A percentile compares a stretch with the other conserved stretches of the same genome.
Evolutionary conservation across 92 coral and sea anemone genomes (phyloP).

Genomic region (Zoanthus gigantus): DNA sequence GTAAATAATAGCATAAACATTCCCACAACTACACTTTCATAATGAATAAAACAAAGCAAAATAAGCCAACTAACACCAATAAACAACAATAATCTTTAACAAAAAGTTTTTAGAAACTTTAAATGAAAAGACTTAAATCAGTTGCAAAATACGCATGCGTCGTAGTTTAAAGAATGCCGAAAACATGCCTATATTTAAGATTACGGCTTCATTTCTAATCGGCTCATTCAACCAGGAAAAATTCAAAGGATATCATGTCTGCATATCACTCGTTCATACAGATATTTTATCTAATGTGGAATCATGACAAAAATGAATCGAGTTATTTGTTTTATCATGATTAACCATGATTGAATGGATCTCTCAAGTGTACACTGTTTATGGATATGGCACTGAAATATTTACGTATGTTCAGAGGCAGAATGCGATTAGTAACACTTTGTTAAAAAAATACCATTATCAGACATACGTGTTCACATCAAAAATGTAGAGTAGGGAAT

Average conservation of each 20-base stretch:
- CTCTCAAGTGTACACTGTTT: neutral
- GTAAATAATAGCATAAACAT: too few relatives aligned
- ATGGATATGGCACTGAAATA: neutral
- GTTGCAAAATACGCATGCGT: too few relatives aligned
- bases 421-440: neutral
- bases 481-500: neutral
- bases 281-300: neutral
- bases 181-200: too few relatives aligned
- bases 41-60: too few relatives aligned
- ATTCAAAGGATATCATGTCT: neutral
- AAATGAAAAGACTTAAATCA: too few relatives aligned
- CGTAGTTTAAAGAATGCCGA: too few relatives aligned
- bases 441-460: neutral
- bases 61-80: too few relatives aligned
- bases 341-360: neutral
- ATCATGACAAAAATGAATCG: neutral
- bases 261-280: neutral
- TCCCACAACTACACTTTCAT: too few relatives aligned
- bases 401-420: neutral
- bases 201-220: neutral
- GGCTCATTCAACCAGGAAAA: neutral
- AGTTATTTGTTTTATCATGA: neutral
- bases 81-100: too few relatives aligned
- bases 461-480: neutral
- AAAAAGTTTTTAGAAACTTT: too few relatives aligned